A percentile compares a stretch with the other conserved stretches of the same genome.
Conservation (phyloP, 1,140 invertebrate species). For the Plectus sambesii region DNA sequence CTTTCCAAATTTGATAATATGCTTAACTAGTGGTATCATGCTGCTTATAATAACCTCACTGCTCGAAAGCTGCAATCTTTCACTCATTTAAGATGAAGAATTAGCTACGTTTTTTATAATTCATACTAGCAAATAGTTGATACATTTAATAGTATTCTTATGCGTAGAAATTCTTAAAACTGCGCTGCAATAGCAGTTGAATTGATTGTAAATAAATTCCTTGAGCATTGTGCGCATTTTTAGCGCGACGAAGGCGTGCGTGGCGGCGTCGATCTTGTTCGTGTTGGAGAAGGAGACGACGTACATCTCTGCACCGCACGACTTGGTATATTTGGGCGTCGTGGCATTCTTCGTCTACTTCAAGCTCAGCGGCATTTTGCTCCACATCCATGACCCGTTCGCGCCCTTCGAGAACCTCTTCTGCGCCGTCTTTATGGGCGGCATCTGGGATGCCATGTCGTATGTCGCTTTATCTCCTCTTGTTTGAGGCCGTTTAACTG, state of each 20-base stretch:
- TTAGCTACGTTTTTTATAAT: not conserved
- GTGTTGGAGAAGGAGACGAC: conserved; percentile 91
- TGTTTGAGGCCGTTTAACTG: no score
- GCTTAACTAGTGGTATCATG: no score
- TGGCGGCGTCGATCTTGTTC: conserved; percentile 87
- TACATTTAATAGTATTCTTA: conserved; percentile 6
- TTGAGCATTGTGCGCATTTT: conserved; percentile 37
- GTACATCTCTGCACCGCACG: conserved; percentile 85
- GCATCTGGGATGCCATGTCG: conserved; percentile 85
- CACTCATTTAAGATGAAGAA: no score
- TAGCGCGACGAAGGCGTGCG: conserved; percentile 88
- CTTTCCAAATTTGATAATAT: no score
- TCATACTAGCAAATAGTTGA: not conserved
- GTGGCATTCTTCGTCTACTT: conserved; percentile 99
- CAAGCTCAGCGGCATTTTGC: conserved; percentile 84
- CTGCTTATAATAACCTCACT: no score
- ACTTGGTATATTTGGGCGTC: conserved; percentile 89
- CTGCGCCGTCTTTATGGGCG: conserved; percentile 90
- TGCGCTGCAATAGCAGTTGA: conserved; percentile 3
- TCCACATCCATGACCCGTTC: conserved; percentile 96
- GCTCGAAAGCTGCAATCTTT: no score
- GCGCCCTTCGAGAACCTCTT: conserved; percentile 95
- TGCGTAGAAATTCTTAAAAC: conserved; percentile 1
- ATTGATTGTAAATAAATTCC: conserved; percentile 10
- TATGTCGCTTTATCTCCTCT: no score